Evolutionary conservation across 2,797 vertebrate species (phyloP).

Genomic region (Prunella strophiata): DNA sequence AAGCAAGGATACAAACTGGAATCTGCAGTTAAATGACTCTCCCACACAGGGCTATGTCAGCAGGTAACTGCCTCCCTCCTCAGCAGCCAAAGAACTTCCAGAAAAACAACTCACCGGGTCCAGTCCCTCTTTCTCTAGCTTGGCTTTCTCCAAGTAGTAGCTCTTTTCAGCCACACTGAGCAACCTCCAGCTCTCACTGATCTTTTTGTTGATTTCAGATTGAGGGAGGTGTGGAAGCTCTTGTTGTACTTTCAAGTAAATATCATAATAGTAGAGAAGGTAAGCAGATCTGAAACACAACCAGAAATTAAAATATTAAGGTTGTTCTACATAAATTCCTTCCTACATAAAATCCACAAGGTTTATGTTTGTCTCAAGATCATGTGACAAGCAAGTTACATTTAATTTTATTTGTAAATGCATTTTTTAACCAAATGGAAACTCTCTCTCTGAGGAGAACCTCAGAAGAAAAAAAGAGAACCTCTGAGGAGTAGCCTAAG

Average conservation of each 20-base stretch:
- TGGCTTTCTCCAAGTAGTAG: constrained; percentile 94
- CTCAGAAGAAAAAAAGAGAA: neutral
- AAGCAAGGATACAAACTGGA: neutral
- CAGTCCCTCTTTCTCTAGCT: constrained; percentile 90
- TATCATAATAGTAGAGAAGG: constrained; percentile 96
- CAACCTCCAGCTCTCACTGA: constrained; percentile 96
- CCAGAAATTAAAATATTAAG: neutral
- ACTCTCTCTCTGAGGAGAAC: neutral
- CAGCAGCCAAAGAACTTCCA: neutral
- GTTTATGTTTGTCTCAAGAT: neutral
- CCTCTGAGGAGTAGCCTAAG: neutral
- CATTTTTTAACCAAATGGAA: neutral
- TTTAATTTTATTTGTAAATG: neutral
- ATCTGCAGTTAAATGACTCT: neutral
- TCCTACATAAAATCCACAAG: neutral
- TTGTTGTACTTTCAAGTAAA: constrained; percentile 93
- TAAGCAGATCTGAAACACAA: constrained; percentile 89
- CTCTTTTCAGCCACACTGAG: constrained; percentile 95
- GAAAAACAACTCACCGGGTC: constrained; percentile 82
- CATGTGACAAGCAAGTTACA: neutral
- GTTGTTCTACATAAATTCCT: neutral
- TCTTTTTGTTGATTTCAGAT: constrained; percentile 98
- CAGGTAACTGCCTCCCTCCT: neutral
- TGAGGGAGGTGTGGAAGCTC: constrained; percentile 92
- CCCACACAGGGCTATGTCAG: neutral